phyloP scores from a whole-genome alignment of 2,888 invertebrate genomes.

The Pemphredon lugubris region DNA sequence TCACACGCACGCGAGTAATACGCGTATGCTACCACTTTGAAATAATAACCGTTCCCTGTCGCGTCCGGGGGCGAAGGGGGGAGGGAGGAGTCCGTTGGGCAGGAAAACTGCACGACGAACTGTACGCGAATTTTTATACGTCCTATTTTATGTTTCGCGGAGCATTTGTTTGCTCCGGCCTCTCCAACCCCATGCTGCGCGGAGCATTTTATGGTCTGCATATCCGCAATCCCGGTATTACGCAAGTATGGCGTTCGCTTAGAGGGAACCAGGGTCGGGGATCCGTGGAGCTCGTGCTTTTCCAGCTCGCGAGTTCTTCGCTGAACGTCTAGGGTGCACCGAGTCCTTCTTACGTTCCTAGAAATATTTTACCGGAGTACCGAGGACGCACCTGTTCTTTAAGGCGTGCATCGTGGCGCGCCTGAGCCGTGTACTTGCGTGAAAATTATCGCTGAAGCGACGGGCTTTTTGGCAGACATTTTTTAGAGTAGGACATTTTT shows the following conservation, averaged over 20 bases:
- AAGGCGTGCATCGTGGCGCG: constrained; percentile 1
- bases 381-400: constrained; percentile 44
- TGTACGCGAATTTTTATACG: constrained; percentile 61
- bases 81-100: constrained; percentile 1
- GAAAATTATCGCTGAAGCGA: too few species aligned
- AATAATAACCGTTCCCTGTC: too few species aligned
- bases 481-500: too few species aligned
- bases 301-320: constrained; percentile 29
- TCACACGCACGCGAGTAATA: too few species aligned
- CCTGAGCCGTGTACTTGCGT: too few species aligned
- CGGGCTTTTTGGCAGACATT: too few species aligned
- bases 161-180: constrained; percentile 58
- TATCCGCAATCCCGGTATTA: constrained; percentile 70
- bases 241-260: constrained; percentile 61
- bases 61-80: too few species aligned
- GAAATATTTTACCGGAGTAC: constrained; percentile 49
- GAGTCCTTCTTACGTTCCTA: constrained; percentile 39
- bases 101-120: constrained; percentile 24
- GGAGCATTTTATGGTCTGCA: constrained; percentile 69
- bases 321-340: constrained; percentile 28
- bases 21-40: constrained; percentile 41
- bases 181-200: constrained; percentile 25
- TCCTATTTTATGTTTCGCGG: constrained; percentile 62
- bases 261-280: constrained; percentile 33
- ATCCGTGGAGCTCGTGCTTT: constrained; percentile 17